Evolutionary conservation across 1,140 invertebrate species (phyloP).

Genomic region (Zaprionus lachaisei): DNA sequence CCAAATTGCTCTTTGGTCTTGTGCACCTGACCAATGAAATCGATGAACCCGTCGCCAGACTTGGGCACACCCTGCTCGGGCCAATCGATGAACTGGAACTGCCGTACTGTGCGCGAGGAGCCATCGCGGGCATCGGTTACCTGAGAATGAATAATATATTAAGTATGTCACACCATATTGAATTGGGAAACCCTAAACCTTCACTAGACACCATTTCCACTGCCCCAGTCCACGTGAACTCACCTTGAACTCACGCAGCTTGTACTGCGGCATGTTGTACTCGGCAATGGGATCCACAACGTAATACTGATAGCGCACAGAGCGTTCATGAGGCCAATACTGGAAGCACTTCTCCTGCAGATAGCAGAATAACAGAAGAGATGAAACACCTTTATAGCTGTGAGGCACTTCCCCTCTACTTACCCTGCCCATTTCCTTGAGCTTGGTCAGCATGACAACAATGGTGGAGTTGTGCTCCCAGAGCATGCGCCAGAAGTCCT

Average conservation of each 20-base stretch:
- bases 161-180: too few relatives aligned
- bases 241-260: constrained; percentile 98
- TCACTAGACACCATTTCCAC: background rate
- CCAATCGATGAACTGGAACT: constrained; percentile 99
- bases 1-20: constrained; percentile 99
- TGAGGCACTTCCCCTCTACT: constrained; percentile 75
- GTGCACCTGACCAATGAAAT: constrained; percentile 99
- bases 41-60: constrained; percentile 98
- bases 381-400: background rate
- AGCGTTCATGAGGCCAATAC: constrained; percentile 99
- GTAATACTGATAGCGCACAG: constrained; percentile 97
- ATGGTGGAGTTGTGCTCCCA: constrained; percentile 99
- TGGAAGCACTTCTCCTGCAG: constrained; percentile 98
- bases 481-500: constrained; percentile 99
- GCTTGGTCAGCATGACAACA: constrained; percentile 99
- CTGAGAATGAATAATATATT: constrained; percentile 62
- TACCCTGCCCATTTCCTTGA: constrained; percentile 98
- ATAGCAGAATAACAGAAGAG: background rate
- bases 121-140: constrained; percentile 97
- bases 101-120: constrained; percentile 97
- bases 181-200: background rate
- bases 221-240: background rate
- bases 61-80: constrained; percentile 98
- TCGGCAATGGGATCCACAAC: constrained; percentile 99
- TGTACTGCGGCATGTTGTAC: constrained; percentile 99